Evolutionary conservation across 2,888 invertebrate genomes (phyloP), one percentile per base, ranked within the genome.

Genomic region (Dioctria rufipes): DNA sequence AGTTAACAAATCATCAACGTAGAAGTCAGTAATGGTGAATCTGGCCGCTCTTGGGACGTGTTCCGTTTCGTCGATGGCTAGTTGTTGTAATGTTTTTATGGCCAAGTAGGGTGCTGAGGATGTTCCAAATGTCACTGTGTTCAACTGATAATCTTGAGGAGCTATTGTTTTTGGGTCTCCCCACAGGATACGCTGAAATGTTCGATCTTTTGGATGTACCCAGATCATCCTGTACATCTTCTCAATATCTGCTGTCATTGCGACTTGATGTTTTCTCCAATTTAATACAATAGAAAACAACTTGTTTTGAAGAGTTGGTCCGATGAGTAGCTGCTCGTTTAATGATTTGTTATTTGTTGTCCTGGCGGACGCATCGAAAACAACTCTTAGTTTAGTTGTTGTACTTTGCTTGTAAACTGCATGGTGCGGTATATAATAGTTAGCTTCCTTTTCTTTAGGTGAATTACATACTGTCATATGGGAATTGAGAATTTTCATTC

Each of bases 61-160:
- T 25, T 25, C 25, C 25, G 1, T 25, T 25, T 25, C 25, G 25
- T 25, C 25, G 25, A 25, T 11, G 11, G 71, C 71, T 2, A 58
- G 43, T 40, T 75, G 73, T 58, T 58, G 37, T 37, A 75, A 25
- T n/a, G 58, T 58, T 58, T 42, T 54, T 58, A 75, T 58, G 13
- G 73, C 54, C 54, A 75, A 39, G 42, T 25, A 25, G 25, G 25
- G 25, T 25, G 25, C 25, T 25, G 25, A 25, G 0, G 25, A 25
- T 25, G 25, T 25, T 25, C 25, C 25, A 25, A 25, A 2, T 2
- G 25, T 25, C 25, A 25, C 25, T 25, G 25, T 25, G 25, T 25
- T 25, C 25, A 25, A 25, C 2, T 25, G 0, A 25, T 25, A 25
- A 25, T 25, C 25, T 25, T 58, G 40, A 6, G 54, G 73, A 4